Evolutionary conservation across 2,797 vertebrate genomes (phyloP), one percentile per base, ranked within the genome.

Genomic region (Champsocephalus gunnari): DNA sequence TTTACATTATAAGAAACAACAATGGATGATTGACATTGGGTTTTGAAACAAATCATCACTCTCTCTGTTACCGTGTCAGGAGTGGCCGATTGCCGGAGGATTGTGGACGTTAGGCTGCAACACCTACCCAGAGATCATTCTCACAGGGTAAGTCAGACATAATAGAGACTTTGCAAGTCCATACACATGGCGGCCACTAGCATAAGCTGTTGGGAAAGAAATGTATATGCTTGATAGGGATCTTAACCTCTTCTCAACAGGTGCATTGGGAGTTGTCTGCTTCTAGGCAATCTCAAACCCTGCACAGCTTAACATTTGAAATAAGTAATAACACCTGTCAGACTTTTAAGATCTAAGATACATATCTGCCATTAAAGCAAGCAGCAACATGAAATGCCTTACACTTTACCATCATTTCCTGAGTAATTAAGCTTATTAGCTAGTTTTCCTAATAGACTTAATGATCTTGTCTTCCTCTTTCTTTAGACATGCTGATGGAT

Each of bases 401-500:
- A 66, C 21, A 45, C 53, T 41, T 73, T 47, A 24, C 16, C 6
- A 19, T 47, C 28, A 64, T 54, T 24, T 51, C 6, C 10, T 28
- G 9, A 54, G 12, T 48, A 19, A 60, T 63, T 9, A 43, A 32
- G 3, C 32, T 2, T 38, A 38, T 38, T 21, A 34, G 11, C 16
- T 43, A 1, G 16, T 55, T 53, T n/a, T 28, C 16, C 3, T 17
- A 38, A 51, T 48, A 14, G 12, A 56, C 1, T 57, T 57, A 48
- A 77, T 11, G 9, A 57, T 43, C 51, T 19, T 4, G 43, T 45
- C 1, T 69, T 72, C 87, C 17, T 82, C 66, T 84, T 74, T 83
- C n/a, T 84, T 43, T 77, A 99, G 98, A 90, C 98, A 99, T 87
- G 98, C 98, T 84, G 98, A 99, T 70, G 98, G 98, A 92, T 97